Conservation (phyloP, 2,888 invertebrate genomes). For the Creontiades dilutus region DNA sequence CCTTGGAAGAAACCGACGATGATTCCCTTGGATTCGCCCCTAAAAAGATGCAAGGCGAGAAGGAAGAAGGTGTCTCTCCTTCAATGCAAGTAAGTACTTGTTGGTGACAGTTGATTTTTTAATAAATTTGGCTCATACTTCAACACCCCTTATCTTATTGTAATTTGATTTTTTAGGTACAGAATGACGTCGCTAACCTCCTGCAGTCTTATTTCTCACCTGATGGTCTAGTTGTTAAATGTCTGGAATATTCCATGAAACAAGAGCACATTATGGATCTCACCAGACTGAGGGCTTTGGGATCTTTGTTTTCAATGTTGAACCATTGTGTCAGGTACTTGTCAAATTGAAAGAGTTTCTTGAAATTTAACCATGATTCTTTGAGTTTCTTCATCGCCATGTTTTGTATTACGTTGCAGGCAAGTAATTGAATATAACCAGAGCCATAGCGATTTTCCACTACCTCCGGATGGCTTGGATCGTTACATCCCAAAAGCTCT, state of each 20-base stretch:
- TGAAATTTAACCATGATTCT: neutral
- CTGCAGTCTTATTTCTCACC: conserved; percentile 92
- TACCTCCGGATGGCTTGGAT: conserved; percentile 94
- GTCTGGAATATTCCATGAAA: conserved; percentile 92
- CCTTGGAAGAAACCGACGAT: conserved; percentile 93
- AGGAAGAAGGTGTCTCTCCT: conserved; percentile 90
- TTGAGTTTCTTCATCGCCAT: neutral
- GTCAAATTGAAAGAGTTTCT: neutral
- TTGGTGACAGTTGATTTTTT: too few species aligned
- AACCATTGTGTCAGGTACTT: conserved; percentile 92
- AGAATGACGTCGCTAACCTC: conserved; percentile 92
- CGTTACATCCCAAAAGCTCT: conserved; percentile 94
- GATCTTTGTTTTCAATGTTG: conserved; percentile 97
- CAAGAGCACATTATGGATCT: conserved; percentile 99
- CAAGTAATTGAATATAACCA: conserved; percentile 96
- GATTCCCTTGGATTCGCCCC: conserved; percentile 82
- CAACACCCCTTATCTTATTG: neutral
- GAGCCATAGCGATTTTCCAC: conserved; percentile 95
- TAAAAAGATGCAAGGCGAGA: conserved; percentile 81
- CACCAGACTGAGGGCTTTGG: conserved; percentile 95
- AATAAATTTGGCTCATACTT: too few species aligned
- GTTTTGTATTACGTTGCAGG: conserved; percentile 78
- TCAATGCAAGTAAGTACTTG: conserved; percentile 83
- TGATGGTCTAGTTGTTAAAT: conserved; percentile 95
- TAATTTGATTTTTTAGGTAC: conserved; percentile 83